These are phyloP conservation scores for Rhabdomys pumilio DNA, from an alignment of 2,797 vertebrate genomes.

Conservation along the genomic window DNA sequence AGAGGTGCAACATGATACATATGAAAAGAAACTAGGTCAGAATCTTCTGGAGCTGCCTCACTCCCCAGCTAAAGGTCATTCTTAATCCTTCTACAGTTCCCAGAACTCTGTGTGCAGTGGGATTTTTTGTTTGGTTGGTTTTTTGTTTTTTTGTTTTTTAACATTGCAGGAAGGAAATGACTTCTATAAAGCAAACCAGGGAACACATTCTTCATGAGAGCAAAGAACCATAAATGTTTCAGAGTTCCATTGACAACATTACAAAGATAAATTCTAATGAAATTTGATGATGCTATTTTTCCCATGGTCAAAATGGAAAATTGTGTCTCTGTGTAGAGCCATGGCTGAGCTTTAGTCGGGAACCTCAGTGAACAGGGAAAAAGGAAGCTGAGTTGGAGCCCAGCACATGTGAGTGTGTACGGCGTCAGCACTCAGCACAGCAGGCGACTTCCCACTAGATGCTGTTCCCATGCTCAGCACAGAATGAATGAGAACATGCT, in stretches of 20 bases:
- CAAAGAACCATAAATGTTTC: conserved; percentile 11
- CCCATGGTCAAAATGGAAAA: not conserved
- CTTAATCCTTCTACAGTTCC: conserved; percentile 70
- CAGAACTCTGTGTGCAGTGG: not conserved
- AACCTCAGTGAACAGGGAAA: not conserved
- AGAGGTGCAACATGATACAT: conserved; percentile 73
- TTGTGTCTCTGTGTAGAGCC: not conserved
- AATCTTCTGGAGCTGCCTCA: conserved; percentile 25
- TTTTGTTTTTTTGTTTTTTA: not conserved
- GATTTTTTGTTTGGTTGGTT: not conserved
- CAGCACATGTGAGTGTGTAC: not conserved
- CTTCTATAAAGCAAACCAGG: conserved; percentile 64
- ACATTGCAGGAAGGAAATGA: conserved; percentile 69
- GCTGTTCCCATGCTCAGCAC: not conserved
- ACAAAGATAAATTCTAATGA: conserved; percentile 12
- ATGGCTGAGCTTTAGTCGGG: not conserved
- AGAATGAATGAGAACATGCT: not conserved
- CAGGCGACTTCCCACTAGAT: not conserved
- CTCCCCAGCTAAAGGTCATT: conserved; percentile 80
- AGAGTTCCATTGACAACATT: conserved; percentile 41
- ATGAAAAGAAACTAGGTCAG: conserved; percentile 81
- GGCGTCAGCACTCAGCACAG: rapidly evolving
- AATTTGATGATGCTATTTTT: conserved; percentile 3
- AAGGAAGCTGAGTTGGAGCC: not conserved
- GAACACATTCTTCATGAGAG: conserved; percentile 21